These are phyloP conservation scores for Parotocinclus haroldoi DNA, from an alignment of 2,797 vertebrate species.

Conservation along the genomic window DNA sequence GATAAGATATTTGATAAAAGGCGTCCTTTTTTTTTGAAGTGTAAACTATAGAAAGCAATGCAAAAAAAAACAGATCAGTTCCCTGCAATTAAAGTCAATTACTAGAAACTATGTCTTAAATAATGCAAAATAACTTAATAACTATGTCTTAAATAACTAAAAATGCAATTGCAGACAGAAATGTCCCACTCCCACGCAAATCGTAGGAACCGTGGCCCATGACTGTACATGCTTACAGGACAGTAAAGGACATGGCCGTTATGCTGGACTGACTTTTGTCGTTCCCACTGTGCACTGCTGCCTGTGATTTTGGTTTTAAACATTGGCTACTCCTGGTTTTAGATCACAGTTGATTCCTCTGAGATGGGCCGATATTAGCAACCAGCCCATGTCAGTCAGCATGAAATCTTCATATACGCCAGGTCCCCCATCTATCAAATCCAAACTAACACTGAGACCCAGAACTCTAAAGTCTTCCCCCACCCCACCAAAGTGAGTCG, in stretches of 20 bases:
- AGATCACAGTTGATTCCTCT: conserved; percentile 11
- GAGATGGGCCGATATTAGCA: conserved; percentile 12
- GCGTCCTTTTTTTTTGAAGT: no score
- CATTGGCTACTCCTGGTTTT: conserved; percentile 10
- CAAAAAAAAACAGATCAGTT: no score
- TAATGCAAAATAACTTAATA: no score
- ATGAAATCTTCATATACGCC: conserved; percentile 48
- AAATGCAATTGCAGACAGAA: no score
- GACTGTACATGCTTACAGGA: no score
- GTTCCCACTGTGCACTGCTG: conserved; percentile 22
- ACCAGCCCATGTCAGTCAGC: conserved; percentile 40
- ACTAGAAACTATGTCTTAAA: no score
- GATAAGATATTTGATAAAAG: no score
- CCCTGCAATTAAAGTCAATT: no score
- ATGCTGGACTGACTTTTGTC: conserved; percentile 3
- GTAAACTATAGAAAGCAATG: no score
- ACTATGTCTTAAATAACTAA: no score
- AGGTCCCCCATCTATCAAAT: conserved; percentile 52
- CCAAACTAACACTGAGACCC: conserved; percentile 45
- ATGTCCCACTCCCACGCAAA: no score
- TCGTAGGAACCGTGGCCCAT: no score
- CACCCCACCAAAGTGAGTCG: conserved; percentile 49
- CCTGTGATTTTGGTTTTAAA: neutral
- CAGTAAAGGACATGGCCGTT: neutral
- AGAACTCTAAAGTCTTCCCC: conserved; percentile 48